Conservation (phyloP, 2,113 vertebrate species). For the Myrmophylax atrothorax region DNA sequence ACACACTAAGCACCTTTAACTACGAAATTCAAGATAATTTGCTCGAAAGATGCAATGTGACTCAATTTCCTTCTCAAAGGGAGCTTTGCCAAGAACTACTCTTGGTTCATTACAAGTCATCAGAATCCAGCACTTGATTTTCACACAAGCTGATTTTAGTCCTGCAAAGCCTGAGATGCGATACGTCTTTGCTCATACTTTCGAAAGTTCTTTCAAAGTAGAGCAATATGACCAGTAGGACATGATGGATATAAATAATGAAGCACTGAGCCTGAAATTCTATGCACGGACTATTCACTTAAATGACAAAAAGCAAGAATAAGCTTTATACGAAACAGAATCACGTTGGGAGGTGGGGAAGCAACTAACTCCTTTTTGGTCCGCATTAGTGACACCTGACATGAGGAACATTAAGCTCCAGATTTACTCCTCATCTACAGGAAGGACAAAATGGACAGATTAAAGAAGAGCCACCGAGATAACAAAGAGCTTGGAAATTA, state of each 20-base stretch:
- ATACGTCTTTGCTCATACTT: not conserved
- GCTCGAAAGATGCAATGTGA: conserved; percentile 34
- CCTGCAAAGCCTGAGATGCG: not conserved
- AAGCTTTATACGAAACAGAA: not conserved
- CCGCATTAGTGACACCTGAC: conserved; percentile 17
- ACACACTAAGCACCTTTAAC: not conserved
- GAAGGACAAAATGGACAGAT: conserved; percentile 44
- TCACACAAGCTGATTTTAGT: not conserved
- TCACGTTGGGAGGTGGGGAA: not conserved
- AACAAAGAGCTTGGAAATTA: conserved; percentile 46
- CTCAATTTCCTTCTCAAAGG: conserved; percentile 2
- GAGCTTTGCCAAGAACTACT: not conserved
- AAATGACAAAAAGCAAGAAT: not conserved
- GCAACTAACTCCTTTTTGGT: not conserved
- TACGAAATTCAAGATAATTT: conserved; percentile 13
- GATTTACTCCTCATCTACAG: not conserved
- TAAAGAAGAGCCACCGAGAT: not conserved
- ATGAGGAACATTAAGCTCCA: conserved; percentile 6
- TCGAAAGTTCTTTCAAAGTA: conserved; percentile 1
- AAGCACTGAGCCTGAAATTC: not conserved
- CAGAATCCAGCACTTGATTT: not conserved
- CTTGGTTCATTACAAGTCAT: not conserved
- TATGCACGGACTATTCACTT: not conserved
- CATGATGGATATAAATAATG: not conserved
- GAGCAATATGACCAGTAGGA: not conserved